phyloP scores from a whole-genome alignment of 2,888 invertebrate genomes.

The Glyphotaelius pellucidus region DNA sequence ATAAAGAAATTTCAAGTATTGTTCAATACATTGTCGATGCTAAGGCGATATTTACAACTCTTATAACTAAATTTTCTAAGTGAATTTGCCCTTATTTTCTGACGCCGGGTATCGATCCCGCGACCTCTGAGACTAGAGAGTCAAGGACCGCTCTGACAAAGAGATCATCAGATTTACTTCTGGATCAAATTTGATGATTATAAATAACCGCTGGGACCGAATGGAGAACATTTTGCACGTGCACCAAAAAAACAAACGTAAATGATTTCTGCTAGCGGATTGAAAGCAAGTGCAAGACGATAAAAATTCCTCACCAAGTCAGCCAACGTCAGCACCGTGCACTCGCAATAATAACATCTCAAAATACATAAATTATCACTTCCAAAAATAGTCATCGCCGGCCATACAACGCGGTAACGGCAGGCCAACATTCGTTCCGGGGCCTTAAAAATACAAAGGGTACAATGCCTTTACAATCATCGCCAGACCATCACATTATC shows the following conservation, averaged over 20 bases:
- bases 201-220: neutral
- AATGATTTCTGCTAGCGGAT: neutral
- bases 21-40: too few relatives aligned
- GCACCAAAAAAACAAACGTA: neutral
- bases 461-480: constrained; percentile 2
- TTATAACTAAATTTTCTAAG: too few relatives aligned
- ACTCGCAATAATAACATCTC: constrained; percentile 34
- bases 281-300: constrained; percentile 16
- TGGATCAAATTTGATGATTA: neutral
- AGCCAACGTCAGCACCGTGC: neutral
- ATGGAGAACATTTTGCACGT: neutral
- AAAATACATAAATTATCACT: constrained; percentile 22
- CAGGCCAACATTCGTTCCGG: constrained; percentile 20
- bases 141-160: neutral
- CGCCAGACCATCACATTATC: neutral
- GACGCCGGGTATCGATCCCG: neutral
- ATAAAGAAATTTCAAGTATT: neutral
- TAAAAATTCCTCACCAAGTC: constrained; percentile 22
- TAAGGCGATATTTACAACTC: too few relatives aligned
- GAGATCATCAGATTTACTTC: neutral
- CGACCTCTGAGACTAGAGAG: neutral
- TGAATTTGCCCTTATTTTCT: neutral
- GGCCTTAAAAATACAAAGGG: neutral
- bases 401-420: neutral
- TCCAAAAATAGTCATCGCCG: constrained; percentile 39